phyloP scores from a whole-genome alignment of 2,888 invertebrate species.

The Diogma glabrata region DNA sequence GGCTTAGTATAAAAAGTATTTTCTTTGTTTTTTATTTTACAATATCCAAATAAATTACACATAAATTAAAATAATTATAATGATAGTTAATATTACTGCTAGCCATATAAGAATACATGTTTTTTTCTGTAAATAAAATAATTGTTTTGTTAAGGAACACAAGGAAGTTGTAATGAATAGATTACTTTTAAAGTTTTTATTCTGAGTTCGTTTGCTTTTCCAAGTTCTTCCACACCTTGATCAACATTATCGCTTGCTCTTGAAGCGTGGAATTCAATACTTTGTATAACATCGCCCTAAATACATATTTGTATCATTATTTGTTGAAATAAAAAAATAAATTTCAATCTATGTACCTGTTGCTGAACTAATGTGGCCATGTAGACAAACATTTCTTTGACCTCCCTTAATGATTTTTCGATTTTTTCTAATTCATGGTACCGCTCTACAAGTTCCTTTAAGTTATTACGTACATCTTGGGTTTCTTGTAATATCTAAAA shows the following conservation, averaged over 20 bases:
- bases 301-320: background rate
- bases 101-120: conserved; percentile 20
- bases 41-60: no score
- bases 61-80: no score
- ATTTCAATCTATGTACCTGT: no score
- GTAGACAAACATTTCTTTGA: conserved; percentile 34
- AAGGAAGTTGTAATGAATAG: background rate
- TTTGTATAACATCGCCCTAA: conserved; percentile 32
- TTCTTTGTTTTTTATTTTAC: no score
- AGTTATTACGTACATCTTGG: conserved; percentile 31
- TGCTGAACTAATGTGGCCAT: conserved; percentile 36
- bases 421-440: conserved; percentile 33
- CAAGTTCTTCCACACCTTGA: conserved; percentile 30
- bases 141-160: background rate
- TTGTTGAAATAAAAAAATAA: conserved; percentile 1
- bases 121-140: conserved; percentile 16
- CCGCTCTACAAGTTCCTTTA: conserved; percentile 34
- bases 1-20: no score
- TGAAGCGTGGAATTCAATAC: conserved; percentile 36
- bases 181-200: conserved; percentile 23
- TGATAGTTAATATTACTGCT: conserved; percentile 14
- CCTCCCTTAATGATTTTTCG: conserved; percentile 35
- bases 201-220: conserved; percentile 22
- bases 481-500: conserved; percentile 35
- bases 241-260: conserved; percentile 32